Conservation (phyloP, 2,797 vertebrate genomes). For the Melanotaenia nigrans region DNA sequence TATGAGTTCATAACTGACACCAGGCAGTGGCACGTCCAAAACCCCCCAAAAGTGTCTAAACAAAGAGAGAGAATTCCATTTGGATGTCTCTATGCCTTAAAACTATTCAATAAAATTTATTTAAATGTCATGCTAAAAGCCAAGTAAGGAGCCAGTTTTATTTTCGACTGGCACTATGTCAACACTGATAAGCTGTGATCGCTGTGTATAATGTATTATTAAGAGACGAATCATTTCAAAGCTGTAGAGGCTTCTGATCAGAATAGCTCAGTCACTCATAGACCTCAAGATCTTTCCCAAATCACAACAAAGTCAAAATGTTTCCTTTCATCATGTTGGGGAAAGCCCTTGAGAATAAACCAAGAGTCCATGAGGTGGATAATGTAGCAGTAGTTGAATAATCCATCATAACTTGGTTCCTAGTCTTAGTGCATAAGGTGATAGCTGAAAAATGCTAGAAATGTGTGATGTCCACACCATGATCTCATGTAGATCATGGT, state of each 20-base stretch:
- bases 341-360: slow-evolving; percentile 9
- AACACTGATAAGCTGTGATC: neutral
- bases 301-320: neutral
- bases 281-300: neutral
- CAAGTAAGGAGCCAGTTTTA: slow-evolving; percentile 9
- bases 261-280: neutral
- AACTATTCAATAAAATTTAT: slow-evolving; percentile 9
- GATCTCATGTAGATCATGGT: neutral
- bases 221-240: neutral
- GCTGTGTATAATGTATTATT: neutral
- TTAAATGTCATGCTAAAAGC: neutral
- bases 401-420: slow-evolving; percentile 19
- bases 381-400: slow-evolving; percentile 8
- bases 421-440: slow-evolving; percentile 8
- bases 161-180: slow-evolving; percentile 1
- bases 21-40: neutral
- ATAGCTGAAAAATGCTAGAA: slow-evolving; percentile 12
- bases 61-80: neutral
- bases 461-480: neutral
- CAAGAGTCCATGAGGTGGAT: slow-evolving; percentile 2
- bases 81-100: neutral
- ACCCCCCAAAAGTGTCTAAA: slow-evolving; percentile 3
- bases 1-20: neutral
- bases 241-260: neutral
- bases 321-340: slow-evolving; percentile 5